Conservation (phyloP, 2,113 vertebrate genomes). For the Entelurus aequoreus region DNA sequence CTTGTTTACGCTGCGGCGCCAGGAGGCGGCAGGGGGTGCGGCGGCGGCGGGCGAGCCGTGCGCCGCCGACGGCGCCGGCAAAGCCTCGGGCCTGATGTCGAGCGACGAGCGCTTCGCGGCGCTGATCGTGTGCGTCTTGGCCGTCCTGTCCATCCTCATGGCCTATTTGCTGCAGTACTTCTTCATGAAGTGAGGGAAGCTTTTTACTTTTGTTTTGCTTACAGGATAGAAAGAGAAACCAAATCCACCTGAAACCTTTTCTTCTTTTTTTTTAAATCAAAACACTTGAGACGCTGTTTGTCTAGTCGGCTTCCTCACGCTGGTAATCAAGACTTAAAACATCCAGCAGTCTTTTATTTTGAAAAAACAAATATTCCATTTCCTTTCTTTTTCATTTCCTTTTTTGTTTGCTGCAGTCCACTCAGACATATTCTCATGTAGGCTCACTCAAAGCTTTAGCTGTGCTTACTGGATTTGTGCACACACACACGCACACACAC, state of each 20-base stretch:
- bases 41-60: conserved; percentile 70
- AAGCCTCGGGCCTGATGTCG: conserved; percentile 78
- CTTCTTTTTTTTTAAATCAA: conserved; percentile 48
- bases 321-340: conserved; percentile 69
- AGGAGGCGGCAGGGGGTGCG: conserved; percentile 71
- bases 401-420: conserved; percentile 60
- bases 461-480: conserved; percentile 37
- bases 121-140: conserved; percentile 88
- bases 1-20: conserved; percentile 79
- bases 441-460: conserved; percentile 65
- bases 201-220: conserved; percentile 21
- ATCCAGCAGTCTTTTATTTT: conserved; percentile 54
- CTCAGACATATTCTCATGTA: conserved; percentile 68
- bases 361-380: conserved; percentile 72
- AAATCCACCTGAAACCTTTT: conserved; percentile 48
- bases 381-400: conserved; percentile 55
- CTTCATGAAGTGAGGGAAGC: conserved; percentile 89
- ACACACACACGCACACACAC: conserved; percentile 8
- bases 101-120: conserved; percentile 94
- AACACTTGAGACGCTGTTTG: conserved; percentile 77
- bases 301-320: conserved; percentile 41
- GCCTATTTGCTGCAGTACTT: conserved; percentile 98
- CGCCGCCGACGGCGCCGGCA: conserved; percentile 55
- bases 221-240: conserved; percentile 65
- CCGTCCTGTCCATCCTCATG: conserved; percentile 87